Conservation (phyloP, 2,113 vertebrate species). For the Larimichthys polyactis region DNA sequence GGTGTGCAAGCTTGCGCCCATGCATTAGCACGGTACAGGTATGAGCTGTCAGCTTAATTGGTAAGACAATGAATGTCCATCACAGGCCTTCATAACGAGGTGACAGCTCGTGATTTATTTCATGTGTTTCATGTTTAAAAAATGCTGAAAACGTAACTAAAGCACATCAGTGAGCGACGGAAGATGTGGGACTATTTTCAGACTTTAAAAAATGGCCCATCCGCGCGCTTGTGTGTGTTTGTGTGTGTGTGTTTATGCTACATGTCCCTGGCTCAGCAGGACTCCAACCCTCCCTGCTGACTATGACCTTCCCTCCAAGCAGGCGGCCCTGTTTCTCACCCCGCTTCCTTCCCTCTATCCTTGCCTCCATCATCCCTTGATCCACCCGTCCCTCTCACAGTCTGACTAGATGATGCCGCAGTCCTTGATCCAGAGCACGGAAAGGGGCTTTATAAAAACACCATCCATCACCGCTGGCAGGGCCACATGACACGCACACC, state of each 20-base stretch:
- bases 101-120: conserved; percentile 15
- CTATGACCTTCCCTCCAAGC: conserved; percentile 72
- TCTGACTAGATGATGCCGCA: conserved; percentile 55
- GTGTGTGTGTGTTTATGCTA: conserved; percentile 15
- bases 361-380: conserved; percentile 52
- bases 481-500: conserved; percentile 37
- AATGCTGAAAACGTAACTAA: background rate
- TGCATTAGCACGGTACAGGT: background rate
- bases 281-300: conserved; percentile 57
- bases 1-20: background rate
- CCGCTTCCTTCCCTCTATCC: conserved; percentile 21
- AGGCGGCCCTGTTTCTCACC: conserved; percentile 30
- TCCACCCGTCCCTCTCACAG: conserved; percentile 41
- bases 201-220: background rate
- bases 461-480: conserved; percentile 66
- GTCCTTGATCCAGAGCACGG: conserved; percentile 63
- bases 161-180: background rate
- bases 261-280: conserved; percentile 55
- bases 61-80: conserved; percentile 44
- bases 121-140: background rate
- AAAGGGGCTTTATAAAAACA: conserved; percentile 65
- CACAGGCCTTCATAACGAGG: conserved; percentile 26
- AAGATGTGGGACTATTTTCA: conserved; percentile 7
- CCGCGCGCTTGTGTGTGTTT: background rate
- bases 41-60: conserved; percentile 22